phyloP scores from a whole-genome alignment of 2,113 vertebrate genomes.

The Plecturocebus donacophilus region DNA sequence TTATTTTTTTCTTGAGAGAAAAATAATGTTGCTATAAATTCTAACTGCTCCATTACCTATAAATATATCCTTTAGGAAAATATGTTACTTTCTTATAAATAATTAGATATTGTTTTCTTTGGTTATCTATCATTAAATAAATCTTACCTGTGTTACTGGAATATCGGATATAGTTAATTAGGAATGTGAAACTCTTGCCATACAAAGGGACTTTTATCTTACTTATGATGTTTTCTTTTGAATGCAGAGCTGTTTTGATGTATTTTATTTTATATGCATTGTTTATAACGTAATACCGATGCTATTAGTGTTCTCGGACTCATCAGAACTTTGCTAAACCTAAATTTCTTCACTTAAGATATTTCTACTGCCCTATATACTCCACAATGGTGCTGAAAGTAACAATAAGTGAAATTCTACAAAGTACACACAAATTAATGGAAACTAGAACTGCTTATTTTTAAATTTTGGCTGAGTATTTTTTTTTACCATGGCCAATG shows the following conservation, averaged over 20 bases:
- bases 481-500: neutral
- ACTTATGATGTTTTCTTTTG: neutral
- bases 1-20: neutral
- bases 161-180: neutral
- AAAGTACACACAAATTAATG: neutral
- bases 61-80: neutral
- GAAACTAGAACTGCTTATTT: neutral
- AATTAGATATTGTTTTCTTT: neutral
- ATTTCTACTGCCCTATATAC: neutral
- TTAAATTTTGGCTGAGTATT: neutral
- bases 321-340: neutral
- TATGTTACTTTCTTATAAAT: neutral
- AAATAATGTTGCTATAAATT: conserved; percentile 11
- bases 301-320: neutral
- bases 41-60: neutral
- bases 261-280: neutral
- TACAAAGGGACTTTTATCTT: neutral
- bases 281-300: neutral
- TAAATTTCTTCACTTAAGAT: neutral
- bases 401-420: neutral
- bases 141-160: neutral
- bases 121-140: neutral
- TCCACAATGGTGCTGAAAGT: neutral
- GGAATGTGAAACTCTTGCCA: neutral
- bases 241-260: neutral